Conservation (phyloP, 2,797 vertebrate genomes). For the Labroides dimidiatus region DNA sequence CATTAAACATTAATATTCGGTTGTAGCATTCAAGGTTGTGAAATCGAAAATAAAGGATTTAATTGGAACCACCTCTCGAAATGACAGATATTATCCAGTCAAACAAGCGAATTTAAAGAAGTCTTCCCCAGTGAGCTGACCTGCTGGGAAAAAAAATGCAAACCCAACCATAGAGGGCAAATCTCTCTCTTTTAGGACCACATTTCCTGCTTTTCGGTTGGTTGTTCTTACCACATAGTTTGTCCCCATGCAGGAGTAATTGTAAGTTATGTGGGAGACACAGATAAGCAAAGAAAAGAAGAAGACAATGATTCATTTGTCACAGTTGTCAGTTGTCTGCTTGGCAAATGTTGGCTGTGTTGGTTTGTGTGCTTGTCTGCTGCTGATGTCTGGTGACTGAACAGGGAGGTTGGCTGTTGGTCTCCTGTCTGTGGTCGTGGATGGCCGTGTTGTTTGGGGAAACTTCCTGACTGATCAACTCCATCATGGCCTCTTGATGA, state of each 20-base stretch:
- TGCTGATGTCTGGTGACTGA: constrained; percentile 11
- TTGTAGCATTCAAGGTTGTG: too few relatives aligned
- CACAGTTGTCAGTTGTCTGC: neutral
- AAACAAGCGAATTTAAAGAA: too few relatives aligned
- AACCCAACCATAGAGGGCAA: neutral
- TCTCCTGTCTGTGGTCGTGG: neutral
- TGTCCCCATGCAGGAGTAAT: neutral
- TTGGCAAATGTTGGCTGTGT: constrained; percentile 3
- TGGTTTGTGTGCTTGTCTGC: constrained; percentile 9
- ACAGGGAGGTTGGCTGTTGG: neutral
- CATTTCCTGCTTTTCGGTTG: neutral
- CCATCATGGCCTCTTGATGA: too few relatives aligned
- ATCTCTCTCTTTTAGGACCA: neutral
- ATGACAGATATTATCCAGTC: too few relatives aligned
- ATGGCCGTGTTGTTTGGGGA: neutral
- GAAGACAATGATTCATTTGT: constrained; percentile 3
- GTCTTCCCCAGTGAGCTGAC: neutral
- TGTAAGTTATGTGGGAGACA: neutral
- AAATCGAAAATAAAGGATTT: too few relatives aligned
- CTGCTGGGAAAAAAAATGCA: neutral
- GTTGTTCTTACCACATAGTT: constrained; percentile 3
- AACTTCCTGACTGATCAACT: neutral
- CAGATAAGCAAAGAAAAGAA: neutral
- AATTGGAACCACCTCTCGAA: too few relatives aligned
- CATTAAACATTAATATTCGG: too few relatives aligned